These are phyloP conservation scores for Eulemur mongoz DNA, from an alignment of 2,797 vertebrate species.

Conservation along the genomic window DNA sequence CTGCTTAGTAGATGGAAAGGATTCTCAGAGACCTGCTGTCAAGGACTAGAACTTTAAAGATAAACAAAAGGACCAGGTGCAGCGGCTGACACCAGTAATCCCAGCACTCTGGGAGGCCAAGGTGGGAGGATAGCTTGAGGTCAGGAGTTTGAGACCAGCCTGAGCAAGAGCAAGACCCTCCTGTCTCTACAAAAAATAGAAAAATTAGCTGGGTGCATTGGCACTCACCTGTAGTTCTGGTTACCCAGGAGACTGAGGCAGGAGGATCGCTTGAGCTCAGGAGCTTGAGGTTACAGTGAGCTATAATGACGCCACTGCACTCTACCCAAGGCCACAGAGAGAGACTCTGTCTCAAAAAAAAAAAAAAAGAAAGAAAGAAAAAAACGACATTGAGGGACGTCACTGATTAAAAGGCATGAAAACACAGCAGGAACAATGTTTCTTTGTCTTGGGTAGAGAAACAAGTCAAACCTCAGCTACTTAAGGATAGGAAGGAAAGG, in stretches of 20 bases:
- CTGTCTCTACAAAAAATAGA: not conserved
- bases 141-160: not conserved
- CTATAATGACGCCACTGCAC: not conserved
- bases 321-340: not conserved
- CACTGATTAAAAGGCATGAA: not conserved
- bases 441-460: not conserved
- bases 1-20: not conserved
- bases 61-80: not conserved
- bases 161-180: not conserved
- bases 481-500: slow-evolving; percentile 33
- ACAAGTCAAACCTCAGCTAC: not conserved
- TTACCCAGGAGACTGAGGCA: not conserved
- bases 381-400: not conserved
- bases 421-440: not conserved
- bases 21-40: not conserved
- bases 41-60: not conserved
- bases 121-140: not conserved
- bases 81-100: not conserved
- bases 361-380: not conserved
- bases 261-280: not conserved
- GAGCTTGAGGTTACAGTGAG: not conserved
- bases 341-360: not conserved
- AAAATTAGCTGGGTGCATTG: not conserved
- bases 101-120: not conserved
- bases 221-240: not conserved